phyloP scores from a whole-genome alignment of 2,888 invertebrate species.

The Cataglyphis rosenhaueri region DNA sequence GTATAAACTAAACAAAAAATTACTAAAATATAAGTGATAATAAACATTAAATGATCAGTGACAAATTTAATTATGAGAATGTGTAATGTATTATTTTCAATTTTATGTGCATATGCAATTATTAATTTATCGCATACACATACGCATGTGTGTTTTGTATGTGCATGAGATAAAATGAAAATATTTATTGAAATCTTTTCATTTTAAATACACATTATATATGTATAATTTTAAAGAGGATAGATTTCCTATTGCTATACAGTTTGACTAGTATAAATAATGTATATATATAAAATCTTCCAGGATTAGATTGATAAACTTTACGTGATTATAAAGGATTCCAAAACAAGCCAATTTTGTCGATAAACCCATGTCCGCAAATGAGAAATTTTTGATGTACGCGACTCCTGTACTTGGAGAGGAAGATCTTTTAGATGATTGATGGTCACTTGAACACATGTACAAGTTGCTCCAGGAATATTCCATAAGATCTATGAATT shows the following conservation, averaged over 20 bases:
- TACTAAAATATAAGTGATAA: neutral
- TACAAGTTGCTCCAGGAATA: neutral
- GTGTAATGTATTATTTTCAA: neutral
- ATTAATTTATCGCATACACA: neutral
- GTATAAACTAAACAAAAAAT: slow-evolving; percentile 4
- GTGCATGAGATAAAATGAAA: neutral
- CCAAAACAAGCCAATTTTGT: too few relatives aligned
- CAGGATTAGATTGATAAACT: too few relatives aligned
- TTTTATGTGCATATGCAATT: neutral
- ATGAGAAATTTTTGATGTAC: neutral
- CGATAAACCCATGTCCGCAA: too few relatives aligned
- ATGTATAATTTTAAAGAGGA: neutral
- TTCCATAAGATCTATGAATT: neutral
- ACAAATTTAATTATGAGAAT: neutral
- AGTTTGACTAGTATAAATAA: neutral
- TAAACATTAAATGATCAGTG: neutral
- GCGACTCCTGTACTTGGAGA: neutral
- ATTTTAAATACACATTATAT: neutral
- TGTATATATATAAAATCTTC: too few relatives aligned
- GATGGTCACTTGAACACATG: neutral
- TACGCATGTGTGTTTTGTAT: neutral
- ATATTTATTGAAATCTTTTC: neutral
- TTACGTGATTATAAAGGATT: too few relatives aligned
- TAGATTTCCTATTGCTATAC: neutral
- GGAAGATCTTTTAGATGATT: neutral